phyloP scores from a whole-genome alignment of 2,888 invertebrate genomes.

The Lycia hirtaria region DNA sequence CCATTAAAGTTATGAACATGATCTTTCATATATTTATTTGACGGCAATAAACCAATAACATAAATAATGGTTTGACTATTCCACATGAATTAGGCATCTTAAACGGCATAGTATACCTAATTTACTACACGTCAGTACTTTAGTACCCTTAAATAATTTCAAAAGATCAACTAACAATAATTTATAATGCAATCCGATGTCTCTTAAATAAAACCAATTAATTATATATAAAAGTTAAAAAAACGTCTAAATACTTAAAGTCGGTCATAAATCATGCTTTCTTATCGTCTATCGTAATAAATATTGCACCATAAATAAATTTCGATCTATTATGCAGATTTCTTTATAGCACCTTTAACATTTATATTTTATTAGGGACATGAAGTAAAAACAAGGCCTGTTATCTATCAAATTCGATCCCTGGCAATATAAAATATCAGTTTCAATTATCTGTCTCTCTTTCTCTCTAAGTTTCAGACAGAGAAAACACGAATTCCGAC shows the following conservation, averaged over 20 bases:
- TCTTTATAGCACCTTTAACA: slow-evolving; percentile 54
- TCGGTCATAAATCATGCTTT: slow-evolving; percentile 57
- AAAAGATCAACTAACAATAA: slow-evolving; percentile 25
- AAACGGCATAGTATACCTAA: not conserved
- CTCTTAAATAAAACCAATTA: slow-evolving; percentile 41
- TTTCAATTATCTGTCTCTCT: slow-evolving; percentile 33
- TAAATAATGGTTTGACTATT: not conserved
- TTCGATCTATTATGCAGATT: slow-evolving; percentile 58
- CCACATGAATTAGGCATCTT: slow-evolving; percentile 6
- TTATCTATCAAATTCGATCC: slow-evolving; percentile 46
- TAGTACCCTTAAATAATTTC: slow-evolving; percentile 4
- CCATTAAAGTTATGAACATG: no score
- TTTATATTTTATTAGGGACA: slow-evolving; percentile 53
- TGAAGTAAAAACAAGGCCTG: slow-evolving; percentile 45
- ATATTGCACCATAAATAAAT: slow-evolving; percentile 53
- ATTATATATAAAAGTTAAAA: slow-evolving; percentile 55
- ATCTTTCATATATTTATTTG: not conserved
- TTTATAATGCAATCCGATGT: slow-evolving; percentile 36
- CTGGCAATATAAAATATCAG: slow-evolving; percentile 38
- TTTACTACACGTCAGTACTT: slow-evolving; percentile 16
- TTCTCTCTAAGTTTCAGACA: slow-evolving; percentile 10
- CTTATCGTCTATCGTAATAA: slow-evolving; percentile 54
- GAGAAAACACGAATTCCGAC: slow-evolving; percentile 33
- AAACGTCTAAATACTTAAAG: slow-evolving; percentile 47
- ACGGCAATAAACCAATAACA: slow-evolving; percentile 5